Percentiles rank a stretch among this genome's conserved stretches.
These are phyloP conservation scores for Benthosema pterotum DNA, from an alignment of 2,797 vertebrate genomes.

Conservation along the genomic window DNA sequence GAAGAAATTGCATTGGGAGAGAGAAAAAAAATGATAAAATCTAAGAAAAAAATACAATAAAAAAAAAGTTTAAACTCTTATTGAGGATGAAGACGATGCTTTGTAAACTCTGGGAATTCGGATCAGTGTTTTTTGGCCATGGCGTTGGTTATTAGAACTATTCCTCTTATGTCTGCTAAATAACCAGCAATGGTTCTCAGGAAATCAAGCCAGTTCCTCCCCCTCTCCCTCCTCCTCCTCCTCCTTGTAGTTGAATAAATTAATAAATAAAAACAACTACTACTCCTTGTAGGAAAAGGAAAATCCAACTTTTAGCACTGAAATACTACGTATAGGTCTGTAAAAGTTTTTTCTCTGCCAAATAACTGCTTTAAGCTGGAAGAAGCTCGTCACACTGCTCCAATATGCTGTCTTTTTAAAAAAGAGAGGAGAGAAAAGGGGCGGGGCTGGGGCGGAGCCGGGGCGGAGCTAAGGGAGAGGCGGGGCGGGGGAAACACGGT, in stretches of 20 bases:
- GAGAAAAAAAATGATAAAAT: conserved; percentile 24
- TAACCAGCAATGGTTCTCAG: conserved; percentile 99
- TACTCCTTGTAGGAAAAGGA: conserved; percentile 94
- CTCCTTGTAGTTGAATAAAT: conserved; percentile 82
- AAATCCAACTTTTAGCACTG: conserved; percentile 98
- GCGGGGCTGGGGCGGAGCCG: conserved; percentile 82
- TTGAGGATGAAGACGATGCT: conserved; percentile 91
- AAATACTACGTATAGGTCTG: conserved; percentile 93
- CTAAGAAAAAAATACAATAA: conserved; percentile 50
- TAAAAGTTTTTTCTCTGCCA: conserved; percentile 96
- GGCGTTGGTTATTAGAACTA: conserved; percentile 90
- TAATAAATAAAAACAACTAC: conserved; percentile 68
- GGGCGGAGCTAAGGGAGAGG: conserved; percentile 6
- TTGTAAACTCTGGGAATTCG: conserved; percentile 99
- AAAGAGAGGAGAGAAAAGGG: conserved; percentile 85
- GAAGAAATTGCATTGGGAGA: conserved; percentile 50
- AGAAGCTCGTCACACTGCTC: conserved; percentile 91
- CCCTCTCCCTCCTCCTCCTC: conserved; percentile 61
- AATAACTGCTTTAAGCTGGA: conserved; percentile 97
- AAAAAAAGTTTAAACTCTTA: conserved; percentile 64
- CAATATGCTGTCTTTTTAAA: conserved; percentile 90
- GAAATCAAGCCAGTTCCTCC: conserved; percentile 91
- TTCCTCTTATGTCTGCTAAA: conserved; percentile 92
- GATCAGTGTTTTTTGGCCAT: conserved; percentile 73
- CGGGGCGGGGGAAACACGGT: conserved; percentile 17